Conservation (phyloP, 1,140 invertebrate genomes). For the Zaprionus capensis region DNA sequence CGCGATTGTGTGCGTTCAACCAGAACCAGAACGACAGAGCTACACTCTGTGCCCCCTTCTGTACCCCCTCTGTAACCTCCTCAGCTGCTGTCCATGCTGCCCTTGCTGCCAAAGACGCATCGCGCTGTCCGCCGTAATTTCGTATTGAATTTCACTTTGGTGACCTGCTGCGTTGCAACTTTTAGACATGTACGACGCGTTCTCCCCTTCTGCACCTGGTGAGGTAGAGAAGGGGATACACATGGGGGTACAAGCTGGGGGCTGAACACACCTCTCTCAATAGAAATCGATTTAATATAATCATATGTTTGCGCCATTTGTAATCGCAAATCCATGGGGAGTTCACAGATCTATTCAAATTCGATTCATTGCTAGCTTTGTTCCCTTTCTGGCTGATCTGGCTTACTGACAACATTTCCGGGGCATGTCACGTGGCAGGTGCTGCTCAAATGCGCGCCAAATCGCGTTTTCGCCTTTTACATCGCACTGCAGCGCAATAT, state of each 20-base stretch:
- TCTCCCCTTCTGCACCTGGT: too few relatives aligned
- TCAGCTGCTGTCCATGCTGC: constrained; percentile 10
- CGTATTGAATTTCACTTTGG: constrained; percentile 52
- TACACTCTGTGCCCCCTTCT: constrained; percentile 26
- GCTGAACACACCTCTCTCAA: too few relatives aligned
- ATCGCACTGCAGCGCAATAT: constrained; percentile 49
- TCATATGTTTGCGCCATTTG: neutral
- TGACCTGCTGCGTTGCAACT: constrained; percentile 4
- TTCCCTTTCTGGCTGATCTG: neutral
- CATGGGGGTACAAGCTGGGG: too few relatives aligned
- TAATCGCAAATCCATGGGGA: neutral
- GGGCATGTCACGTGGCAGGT: neutral
- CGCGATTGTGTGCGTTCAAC: constrained; percentile 78
- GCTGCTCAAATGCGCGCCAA: constrained; percentile 62
- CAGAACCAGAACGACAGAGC: constrained; percentile 44
- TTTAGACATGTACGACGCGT: neutral
- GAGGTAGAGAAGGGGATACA: too few relatives aligned
- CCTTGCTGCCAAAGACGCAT: constrained; percentile 35
- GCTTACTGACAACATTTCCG: neutral
- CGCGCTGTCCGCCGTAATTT: constrained; percentile 36
- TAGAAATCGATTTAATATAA: neutral
- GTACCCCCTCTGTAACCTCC: constrained; percentile 5
- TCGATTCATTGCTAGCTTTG: neutral
- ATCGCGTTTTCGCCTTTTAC: constrained; percentile 74
- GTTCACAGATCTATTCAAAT: neutral